Conservation (phyloP, 2,113 vertebrate genomes). For the Bostrychus sinensis region DNA sequence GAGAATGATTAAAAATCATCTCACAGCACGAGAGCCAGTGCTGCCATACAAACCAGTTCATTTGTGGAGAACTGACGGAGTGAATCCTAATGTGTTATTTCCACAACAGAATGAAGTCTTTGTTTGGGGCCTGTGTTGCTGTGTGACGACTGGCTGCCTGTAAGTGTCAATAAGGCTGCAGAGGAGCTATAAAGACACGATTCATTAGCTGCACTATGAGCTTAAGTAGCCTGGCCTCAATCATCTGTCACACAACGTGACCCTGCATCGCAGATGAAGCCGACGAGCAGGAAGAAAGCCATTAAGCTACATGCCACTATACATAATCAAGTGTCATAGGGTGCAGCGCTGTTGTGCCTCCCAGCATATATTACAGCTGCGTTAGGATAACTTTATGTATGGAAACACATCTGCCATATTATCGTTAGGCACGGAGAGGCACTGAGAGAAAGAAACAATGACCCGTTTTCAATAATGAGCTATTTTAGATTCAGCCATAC, state of each 20-base stretch:
- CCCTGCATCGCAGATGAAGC: conserved; percentile 39
- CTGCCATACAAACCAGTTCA: neutral
- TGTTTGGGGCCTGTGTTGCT: conserved; percentile 20
- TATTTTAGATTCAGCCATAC: conserved; percentile 5
- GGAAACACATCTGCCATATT: conserved; percentile 30
- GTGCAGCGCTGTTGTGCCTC: conserved; percentile 11
- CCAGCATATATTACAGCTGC: conserved; percentile 49
- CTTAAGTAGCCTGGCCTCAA: conserved; percentile 58
- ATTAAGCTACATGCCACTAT: conserved; percentile 58
- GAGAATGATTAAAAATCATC: neutral
- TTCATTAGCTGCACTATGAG: conserved; percentile 29
- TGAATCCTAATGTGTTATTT: conserved; percentile 3
- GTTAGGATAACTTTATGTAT: conserved; percentile 30
- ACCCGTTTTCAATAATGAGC: neutral
- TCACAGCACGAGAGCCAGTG: neutral
- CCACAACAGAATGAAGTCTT: neutral
- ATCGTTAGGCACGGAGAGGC: neutral
- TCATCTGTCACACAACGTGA: conserved; percentile 59
- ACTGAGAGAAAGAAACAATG: neutral
- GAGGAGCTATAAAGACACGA: conserved; percentile 19
- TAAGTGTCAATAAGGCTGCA: conserved; percentile 24
- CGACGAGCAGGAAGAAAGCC: conserved; percentile 37
- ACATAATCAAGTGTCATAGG: conserved; percentile 61
- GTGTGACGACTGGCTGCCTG: conserved; percentile 11
- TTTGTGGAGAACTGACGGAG: neutral